Conservation (phyloP, 2,113 vertebrate species). For the Bos javanicus region DNA sequence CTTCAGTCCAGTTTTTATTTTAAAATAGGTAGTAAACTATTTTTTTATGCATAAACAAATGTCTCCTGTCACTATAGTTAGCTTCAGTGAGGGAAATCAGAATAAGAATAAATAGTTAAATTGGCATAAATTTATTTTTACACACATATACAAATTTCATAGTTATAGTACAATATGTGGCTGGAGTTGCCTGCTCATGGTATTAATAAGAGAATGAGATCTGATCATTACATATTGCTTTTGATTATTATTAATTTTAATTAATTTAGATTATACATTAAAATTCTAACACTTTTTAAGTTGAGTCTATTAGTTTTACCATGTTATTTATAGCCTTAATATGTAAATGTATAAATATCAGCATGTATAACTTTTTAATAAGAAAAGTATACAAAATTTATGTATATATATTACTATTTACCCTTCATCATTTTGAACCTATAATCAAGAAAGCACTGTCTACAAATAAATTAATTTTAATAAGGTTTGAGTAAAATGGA, state of each 20-base stretch:
- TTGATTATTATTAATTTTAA: constrained; percentile 68
- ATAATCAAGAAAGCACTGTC: neutral
- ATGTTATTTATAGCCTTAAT: constrained; percentile 43
- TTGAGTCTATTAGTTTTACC: constrained; percentile 54
- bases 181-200: constrained; percentile 88
- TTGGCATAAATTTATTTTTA: constrained; percentile 56
- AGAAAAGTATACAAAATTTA: constrained; percentile 9
- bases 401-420: neutral
- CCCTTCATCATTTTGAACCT: constrained; percentile 50
- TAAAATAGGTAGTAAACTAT: neutral
- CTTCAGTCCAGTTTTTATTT: constrained; percentile 34
- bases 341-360: constrained; percentile 55
- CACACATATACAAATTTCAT: constrained; percentile 65
- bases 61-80: constrained; percentile 80
- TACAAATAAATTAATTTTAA: constrained; percentile 36
- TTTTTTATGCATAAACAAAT: neutral
- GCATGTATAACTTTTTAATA: neutral
- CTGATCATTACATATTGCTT: constrained; percentile 51
- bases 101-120: constrained; percentile 49
- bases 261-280: constrained; percentile 59
- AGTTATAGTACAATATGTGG: constrained; percentile 70
- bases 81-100: constrained; percentile 46
- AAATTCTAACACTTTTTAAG: constrained; percentile 56
- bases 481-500: constrained; percentile 82
- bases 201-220: constrained; percentile 59